These are phyloP conservation scores for Ennomos erosarius DNA, from an alignment of 2,888 invertebrate species.

Conservation along the genomic window DNA sequence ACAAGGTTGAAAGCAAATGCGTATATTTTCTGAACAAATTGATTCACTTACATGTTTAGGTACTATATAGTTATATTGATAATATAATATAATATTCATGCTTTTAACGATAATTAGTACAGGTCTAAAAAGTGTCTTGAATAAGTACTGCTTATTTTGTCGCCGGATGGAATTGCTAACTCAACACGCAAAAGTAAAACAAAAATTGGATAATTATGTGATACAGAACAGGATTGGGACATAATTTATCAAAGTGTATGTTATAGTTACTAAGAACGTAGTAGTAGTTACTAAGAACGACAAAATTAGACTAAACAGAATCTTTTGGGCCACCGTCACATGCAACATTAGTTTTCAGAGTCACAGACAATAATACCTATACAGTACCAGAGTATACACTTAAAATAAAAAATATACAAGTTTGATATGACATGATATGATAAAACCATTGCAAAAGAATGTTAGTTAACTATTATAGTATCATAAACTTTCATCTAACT, in stretches of 20 bases:
- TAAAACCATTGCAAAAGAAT: too few relatives aligned
- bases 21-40: conserved; percentile 24
- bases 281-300: too few relatives aligned
- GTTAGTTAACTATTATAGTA: too few relatives aligned
- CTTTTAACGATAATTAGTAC: conserved; percentile 12
- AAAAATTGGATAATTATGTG: conserved; percentile 17
- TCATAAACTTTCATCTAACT: too few relatives aligned
- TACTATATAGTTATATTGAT: conserved; percentile 3
- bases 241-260: neutral
- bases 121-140: conserved; percentile 14
- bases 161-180: conserved; percentile 4
- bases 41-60: conserved; percentile 11
- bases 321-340: too few relatives aligned
- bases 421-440: too few relatives aligned
- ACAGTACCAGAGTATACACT: too few relatives aligned
- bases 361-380: too few relatives aligned
- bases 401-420: too few relatives aligned
- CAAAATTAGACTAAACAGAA: too few relatives aligned
- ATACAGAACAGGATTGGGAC: conserved; percentile 4
- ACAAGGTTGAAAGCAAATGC: conserved; percentile 17
- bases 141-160: conserved; percentile 26
- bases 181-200: conserved; percentile 17
- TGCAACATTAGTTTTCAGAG: too few relatives aligned
- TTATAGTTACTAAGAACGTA: too few relatives aligned
- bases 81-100: conserved; percentile 6